Base-by-base conservation (phyloP, 2,113 vertebrate genomes). In the Stegastes partitus region DNA sequence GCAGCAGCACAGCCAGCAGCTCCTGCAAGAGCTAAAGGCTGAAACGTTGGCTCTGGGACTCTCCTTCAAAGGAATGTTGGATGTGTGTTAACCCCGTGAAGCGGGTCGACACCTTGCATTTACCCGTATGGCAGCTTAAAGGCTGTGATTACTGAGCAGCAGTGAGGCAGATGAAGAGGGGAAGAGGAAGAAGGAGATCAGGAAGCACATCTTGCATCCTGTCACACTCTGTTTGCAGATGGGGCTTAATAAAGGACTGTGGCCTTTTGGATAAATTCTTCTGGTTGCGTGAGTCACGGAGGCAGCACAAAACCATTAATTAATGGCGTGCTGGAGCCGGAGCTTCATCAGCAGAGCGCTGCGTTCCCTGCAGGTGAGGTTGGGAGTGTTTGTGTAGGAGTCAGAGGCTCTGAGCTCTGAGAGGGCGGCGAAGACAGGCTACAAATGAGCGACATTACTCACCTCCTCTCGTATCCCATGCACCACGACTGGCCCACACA, bases 401-500 rank as follows among this genome's bases (percentile, higher is more conserved):
- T 65, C 59, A 64, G 49, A 57, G 61, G 42, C 25, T 80, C 75
- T 64, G 22, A 68, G 19, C 14, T 14, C 23, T 28, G 54, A 77
- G 34, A 23, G 19, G 69, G 28, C 62, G 37, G 39, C 53, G 49
- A 0, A 59, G 71, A 71, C 45, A 78, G 47, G 77, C 21, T 5
- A 51, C 25, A 68, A 67, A 82, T 28, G 37, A 65, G 62, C 18
- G 21, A 12, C 2, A 71, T 74, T 69, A 91, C 96, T 3, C 93
- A 97, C 97, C 97, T 97, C 14, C 95, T 92, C 84, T 98, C 95
- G 0, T 96, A 96, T 81, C 95, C 90, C 4, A 94, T 2, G 42
- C 98, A 99, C 97, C 97, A 96, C 0, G 74, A 81, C 75, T 93
- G 96, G 12, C 90, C 93, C 4, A 83, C 87, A 0, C 98, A 99